Base-by-base conservation (phyloP, 2,113 vertebrate species). In the Thymallus thymallus region DNA sequence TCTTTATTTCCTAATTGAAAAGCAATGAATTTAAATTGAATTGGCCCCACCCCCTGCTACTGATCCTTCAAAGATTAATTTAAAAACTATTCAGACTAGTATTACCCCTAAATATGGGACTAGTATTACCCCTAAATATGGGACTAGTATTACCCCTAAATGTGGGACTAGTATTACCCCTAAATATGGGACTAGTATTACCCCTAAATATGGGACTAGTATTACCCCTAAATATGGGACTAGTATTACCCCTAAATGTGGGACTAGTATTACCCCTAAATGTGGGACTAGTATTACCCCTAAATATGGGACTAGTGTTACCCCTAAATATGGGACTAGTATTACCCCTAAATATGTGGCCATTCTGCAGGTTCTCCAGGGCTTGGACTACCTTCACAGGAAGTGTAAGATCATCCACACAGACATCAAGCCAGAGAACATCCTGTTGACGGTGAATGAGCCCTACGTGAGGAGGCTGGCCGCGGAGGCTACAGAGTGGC, bases 341-440 rank as follows among this genome's bases (percentile, higher is more conserved):
- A 4, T 12, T 29, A 16, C 67, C 68, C 69, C 26, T 1, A n/a
- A n/a, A n/a, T n/a, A n/a, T n/a, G n/a, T n/a, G 26, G 26, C 2
- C 1, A 1, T 26, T 26, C 26, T 26, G 20, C 73, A 98, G 96
- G 98, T 99, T 75, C 94, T 99, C 45, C 96, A 99, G 88, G 98
- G 98, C 65, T 91, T 99, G 80, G 96, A 98, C 87, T 99, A 99
- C 80, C 85, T 99, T 90, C 98, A 99, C 83, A 94, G 95, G 3
- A 98, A 97, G 71, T 99, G 98, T 90, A 88, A 98, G 60, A 98
- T 99, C 86, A 99, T 99, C 85, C 98, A 99, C 81, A 99, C 98
- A 0, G 98, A 99, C 76, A 96, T 99, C 75, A 99, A 99, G 75
- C 98, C 98, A 0, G 98, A 99, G 86, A 99, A 99, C 80, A 98